Base-by-base conservation (phyloP, 2,888 invertebrate genomes). In the Patella ulyssiponensis region DNA sequence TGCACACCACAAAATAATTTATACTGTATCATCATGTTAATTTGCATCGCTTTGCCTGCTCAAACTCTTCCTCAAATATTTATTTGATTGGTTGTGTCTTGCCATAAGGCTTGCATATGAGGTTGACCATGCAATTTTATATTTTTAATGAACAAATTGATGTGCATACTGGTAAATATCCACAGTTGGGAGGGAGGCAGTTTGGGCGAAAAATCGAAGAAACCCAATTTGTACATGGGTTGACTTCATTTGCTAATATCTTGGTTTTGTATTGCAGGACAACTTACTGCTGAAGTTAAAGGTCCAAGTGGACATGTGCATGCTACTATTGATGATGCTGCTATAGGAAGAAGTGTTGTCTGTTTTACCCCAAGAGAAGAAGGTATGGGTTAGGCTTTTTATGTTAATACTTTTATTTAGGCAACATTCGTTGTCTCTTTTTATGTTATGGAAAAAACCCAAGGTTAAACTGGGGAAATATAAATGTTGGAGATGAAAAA, bases 261-360 rank as follows among this genome's bases (percentile, higher is more conserved):
- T 44, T 9, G 44, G 9, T 44, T 7, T 44, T 44, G 44, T 44
- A 14, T 64, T 80, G 23, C 79, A 93, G 98, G 98, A 79, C 94
- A 93, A 92, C 93, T 88, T 93, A 94, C 89, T 92, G 94, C 89
- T 80, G 95, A 91, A 92, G 92, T 93, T 33, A 89, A 88, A 78
- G 92, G 92, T 7, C 93, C 93, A 20, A 81, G 81, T n/a, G 88
- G 91, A 76, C 90, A 91, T 20, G 83, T 91, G 14, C 92, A 90
- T 0, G 94, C 94, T 89, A 93, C 94, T 85, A 93, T 93, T 72
- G 93, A 93, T 80, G 88, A 84, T 52, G 84, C 84, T 27, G 82
- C 78, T 33, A 84, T 81, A 17, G 87, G 87, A 14, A 85, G 81
- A 15, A 93, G 94, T 1, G 93, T 94, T 9, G 93, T 95, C 2